phyloP scores from a whole-genome alignment of 2,113 vertebrate genomes.

The Galbula dea region DNA sequence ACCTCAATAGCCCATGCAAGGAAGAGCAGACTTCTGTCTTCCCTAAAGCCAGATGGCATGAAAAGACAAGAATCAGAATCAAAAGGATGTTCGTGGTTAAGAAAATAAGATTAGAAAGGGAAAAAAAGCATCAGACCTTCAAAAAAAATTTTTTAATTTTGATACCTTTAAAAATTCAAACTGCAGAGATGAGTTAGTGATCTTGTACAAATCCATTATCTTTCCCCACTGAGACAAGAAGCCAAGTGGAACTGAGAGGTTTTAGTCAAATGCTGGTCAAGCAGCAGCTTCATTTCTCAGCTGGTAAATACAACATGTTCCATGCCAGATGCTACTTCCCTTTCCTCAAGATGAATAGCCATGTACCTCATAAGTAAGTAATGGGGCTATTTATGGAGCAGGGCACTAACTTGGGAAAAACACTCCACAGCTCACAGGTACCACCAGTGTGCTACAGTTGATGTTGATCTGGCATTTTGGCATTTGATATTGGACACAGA shows the following conservation, averaged over 20 bases:
- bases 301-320: conserved; percentile 41
- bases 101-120: conserved; percentile 37
- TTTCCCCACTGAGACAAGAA: conserved; percentile 69
- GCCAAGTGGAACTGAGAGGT: conserved; percentile 55
- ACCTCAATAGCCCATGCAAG: conserved; percentile 5
- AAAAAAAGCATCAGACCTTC: neutral
- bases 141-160: conserved; percentile 27
- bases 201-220: conserved; percentile 73
- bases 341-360: neutral
- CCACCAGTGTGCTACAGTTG: neutral
- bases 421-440: neutral
- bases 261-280: conserved; percentile 24
- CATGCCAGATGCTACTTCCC: neutral
- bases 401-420: neutral
- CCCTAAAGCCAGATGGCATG: conserved; percentile 23
- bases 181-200: conserved; percentile 60
- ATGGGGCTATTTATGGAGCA: neutral
- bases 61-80: conserved; percentile 18
- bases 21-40: neutral
- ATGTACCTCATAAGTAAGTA: neutral
- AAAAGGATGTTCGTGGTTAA: conserved; percentile 17
- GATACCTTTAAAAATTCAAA: conserved; percentile 31
- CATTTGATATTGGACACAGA: neutral
- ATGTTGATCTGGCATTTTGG: neutral
- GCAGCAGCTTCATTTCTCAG: conserved; percentile 44